Evolutionary conservation across 2,113 vertebrate genomes (phyloP), one percentile per base, ranked within the genome.

Genomic region (Cololabis saira): DNA sequence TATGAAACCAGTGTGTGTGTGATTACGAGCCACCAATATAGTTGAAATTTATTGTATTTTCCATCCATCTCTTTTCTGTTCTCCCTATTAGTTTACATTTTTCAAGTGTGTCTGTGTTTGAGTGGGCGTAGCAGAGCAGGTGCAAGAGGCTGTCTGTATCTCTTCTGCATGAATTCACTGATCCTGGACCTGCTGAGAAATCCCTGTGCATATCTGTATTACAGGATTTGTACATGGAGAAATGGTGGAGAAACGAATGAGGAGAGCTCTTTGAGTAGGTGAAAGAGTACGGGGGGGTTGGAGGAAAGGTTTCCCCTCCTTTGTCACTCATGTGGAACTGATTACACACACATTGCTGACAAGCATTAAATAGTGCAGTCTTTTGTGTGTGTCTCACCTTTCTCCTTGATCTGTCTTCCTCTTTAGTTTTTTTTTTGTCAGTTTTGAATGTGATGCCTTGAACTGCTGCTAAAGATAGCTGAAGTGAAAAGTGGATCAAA

Each of bases 241-340:
- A 60, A 24, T 19, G 21, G 27, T 58, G 60, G 14, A 24, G 24
- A 53, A 63, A 74, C 53, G 52, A 64, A 69, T 65, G 56, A 74
- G 41, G 22, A 44, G 45, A 72, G 50, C 19, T 52, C 54, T 37
- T 37, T 60, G 68, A 61, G 51, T 55, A 70, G 60, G 61, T 67
- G 71, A 75, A 73, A 73, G 45, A 52, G 58, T 45, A 45, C 43
- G 44, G 56, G 50, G 51, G 67, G 0, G 21, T 7, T 50, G 66
- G 49, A 42, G 17, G 18, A 61, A 58, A 51, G 12, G 60, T 71
- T 71, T 76, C 76, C 76, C 61, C 61, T 82, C 73, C 61, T 60
- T 76, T 59, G 72, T 72, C 59, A 85, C 72, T 84, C 84, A 83
- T 77, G 65, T 90, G 80, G 80, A 89, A 91, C 81, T 86, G 71